Evolutionary conservation across 2,797 vertebrate genomes (phyloP), one percentile per base, ranked within the genome.

Genomic region (Tokudaia muenninki): DNA sequence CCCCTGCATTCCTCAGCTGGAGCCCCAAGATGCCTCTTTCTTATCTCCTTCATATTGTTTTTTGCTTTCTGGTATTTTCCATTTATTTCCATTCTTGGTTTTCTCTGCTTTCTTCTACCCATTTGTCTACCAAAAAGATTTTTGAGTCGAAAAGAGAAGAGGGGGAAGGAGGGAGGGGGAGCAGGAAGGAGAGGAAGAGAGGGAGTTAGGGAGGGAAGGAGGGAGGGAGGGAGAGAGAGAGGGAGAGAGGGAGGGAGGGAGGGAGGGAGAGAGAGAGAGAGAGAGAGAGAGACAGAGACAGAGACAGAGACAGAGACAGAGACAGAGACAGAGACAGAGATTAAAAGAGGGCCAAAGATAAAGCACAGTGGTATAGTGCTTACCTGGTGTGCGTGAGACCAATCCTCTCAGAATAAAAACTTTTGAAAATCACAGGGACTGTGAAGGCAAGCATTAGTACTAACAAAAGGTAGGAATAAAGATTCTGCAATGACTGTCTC

Each of bases 21-120:
- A 3, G 19, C 7, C 26, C 37, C 44, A 37, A 34, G 52, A 24
- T 44, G 50, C 6, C 21, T 47, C 19, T 72, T 86, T 57, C 22
- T 21, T 50, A 57, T 91, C 88, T 96, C 86, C 17, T 63, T 11
- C 50, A 17, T 90, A 87, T 44, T 34, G 4, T 14, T 47, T 44
- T 81, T 81, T 8, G 29, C n/a, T 87, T 47, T 47, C 72, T 86
- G 9, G 47, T 74, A 24, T 84, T 90, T 92, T 89, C 19, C 47
- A 2, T 79, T 95, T 61, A 44, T 83, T 41, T 86, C 5, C 22
- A 41, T 79, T 79, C 37, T 59, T 80, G 83, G 2, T 59, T 70
- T 91, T 87, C 92, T 89, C 31, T 83, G 1, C 87, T 95, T 96
- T 94, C 22, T 16, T 72, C 31, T 57, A 80, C 57, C 89, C 59